These are phyloP conservation scores for Keiferia lycopersicella DNA, from an alignment of 2,888 invertebrate genomes.

Conservation along the genomic window DNA sequence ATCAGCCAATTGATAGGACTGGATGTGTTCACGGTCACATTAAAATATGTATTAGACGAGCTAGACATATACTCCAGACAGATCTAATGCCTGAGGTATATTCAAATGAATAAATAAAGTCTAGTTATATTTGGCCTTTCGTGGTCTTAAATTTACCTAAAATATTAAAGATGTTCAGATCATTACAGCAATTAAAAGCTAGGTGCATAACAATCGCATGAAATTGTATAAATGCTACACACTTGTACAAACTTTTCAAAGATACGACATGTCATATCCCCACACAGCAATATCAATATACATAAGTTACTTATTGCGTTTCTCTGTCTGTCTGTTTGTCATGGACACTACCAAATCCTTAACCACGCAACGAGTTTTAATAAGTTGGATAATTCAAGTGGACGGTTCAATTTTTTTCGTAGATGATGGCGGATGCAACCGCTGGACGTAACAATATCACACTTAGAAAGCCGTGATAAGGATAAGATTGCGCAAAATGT, in stretches of 20 bases:
- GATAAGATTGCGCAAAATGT: slow-evolving; percentile 17
- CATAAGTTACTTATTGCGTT: too few relatives aligned
- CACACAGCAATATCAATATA: too few relatives aligned
- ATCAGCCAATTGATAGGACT: neutral
- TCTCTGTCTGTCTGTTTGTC: too few relatives aligned
- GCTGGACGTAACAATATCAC: slow-evolving; percentile 7
- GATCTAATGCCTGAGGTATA: neutral
- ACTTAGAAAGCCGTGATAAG: neutral
- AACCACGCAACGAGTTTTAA: too few relatives aligned
- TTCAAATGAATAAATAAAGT: neutral
- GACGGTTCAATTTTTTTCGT: too few relatives aligned
- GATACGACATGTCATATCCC: neutral
- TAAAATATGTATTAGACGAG: slow-evolving; percentile 11
- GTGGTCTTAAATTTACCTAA: neutral
- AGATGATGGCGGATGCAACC: too few relatives aligned
- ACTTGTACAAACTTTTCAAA: slow-evolving; percentile 9
- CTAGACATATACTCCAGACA: slow-evolving; percentile 3
- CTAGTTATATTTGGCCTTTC: neutral
- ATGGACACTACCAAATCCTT: too few relatives aligned
- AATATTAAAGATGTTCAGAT: too few relatives aligned
- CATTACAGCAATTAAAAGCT: neutral
- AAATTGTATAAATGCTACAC: neutral
- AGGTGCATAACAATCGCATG: neutral
- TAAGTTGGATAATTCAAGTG: too few relatives aligned
- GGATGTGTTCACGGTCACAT: slow-evolving; percentile 9